Conservation (phyloP, 2,113 vertebrate species). For the Apodemus sylvaticus region DNA sequence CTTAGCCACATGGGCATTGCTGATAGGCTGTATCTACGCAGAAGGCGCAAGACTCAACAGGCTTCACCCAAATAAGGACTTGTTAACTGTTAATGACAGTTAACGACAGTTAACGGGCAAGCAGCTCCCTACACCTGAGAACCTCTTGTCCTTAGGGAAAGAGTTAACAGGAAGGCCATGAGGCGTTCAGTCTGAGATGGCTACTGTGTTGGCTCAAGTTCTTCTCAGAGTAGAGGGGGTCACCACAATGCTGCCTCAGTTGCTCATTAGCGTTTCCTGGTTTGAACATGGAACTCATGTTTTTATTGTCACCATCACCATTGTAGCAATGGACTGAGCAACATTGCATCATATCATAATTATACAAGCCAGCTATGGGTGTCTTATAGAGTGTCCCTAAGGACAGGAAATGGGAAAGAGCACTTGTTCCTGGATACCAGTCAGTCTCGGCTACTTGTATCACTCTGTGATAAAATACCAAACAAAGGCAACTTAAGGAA, state of each 20-base stretch:
- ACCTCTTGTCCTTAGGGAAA: not conserved
- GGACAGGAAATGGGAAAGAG: too few species aligned
- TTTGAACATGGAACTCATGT: not conserved
- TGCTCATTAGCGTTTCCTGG: not conserved
- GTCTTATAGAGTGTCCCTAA: fast-evolving
- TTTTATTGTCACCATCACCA: not conserved
- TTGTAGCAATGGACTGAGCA: too few species aligned
- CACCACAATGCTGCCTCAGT: fast-evolving
- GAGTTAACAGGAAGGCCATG: too few species aligned
- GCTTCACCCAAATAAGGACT: too few species aligned
- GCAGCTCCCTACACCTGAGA: too few species aligned
- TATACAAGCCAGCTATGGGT: not conserved
- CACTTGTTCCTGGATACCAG: not conserved
- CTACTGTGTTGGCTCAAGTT: not conserved
- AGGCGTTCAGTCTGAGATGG: not conserved
- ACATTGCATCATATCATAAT: not conserved
- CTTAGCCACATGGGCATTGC: too few species aligned
- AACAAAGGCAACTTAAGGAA: not conserved
- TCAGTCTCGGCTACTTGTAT: not conserved
- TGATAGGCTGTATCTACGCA: too few species aligned
- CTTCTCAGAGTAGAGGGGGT: not conserved
- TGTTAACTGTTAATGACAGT: too few species aligned
- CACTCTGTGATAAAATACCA: not conserved
- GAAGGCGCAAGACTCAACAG: too few species aligned
- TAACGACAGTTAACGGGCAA: too few species aligned